Evolutionary conservation across 2,888 invertebrate genomes (phyloP).

Genomic region (Cosmopolites sordidus): DNA sequence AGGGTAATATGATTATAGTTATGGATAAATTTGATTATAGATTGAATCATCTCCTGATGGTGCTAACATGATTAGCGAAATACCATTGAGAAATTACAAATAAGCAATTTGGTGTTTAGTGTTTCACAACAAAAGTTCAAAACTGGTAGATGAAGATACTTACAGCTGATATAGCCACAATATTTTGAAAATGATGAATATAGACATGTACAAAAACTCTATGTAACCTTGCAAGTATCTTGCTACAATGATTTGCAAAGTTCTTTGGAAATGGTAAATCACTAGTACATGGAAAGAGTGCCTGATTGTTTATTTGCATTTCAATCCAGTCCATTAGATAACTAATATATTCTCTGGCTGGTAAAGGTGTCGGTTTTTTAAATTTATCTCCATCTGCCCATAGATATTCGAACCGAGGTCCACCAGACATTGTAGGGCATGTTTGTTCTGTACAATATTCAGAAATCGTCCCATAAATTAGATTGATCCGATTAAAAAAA

Average conservation of each 20-base stretch:
- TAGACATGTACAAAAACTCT: slow-evolving; percentile 92
- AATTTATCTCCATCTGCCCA: slow-evolving; percentile 84
- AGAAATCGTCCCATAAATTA: slow-evolving; percentile 85
- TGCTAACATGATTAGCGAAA: too few species aligned
- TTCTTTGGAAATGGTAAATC: slow-evolving; percentile 85
- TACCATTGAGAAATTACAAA: too few species aligned
- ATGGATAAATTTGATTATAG: too few species aligned
- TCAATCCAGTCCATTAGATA: slow-evolving; percentile 91
- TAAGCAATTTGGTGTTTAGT: too few species aligned
- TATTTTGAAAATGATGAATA: slow-evolving; percentile 88
- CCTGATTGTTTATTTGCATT: slow-evolving; percentile 82
- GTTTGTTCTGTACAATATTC: slow-evolving; percentile 78
- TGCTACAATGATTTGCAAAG: slow-evolving; percentile 73
- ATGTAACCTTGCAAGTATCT: slow-evolving; percentile 82
- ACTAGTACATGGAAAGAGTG: slow-evolving; percentile 77
- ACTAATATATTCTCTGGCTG: slow-evolving; percentile 79
- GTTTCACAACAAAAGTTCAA: too few species aligned
- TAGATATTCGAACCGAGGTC: slow-evolving; percentile 82
- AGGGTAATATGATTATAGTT: too few species aligned
- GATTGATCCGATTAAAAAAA: slow-evolving; percentile 89
- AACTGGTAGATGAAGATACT: slow-evolving; percentile 45
- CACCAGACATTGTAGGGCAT: slow-evolving; percentile 89
- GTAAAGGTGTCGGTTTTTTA: slow-evolving; percentile 73
- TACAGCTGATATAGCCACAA: slow-evolving; percentile 82
- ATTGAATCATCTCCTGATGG: too few species aligned